Evolutionary conservation across 1,140 invertebrate species (phyloP).

Genomic region (Drosophila navojoa): DNA sequence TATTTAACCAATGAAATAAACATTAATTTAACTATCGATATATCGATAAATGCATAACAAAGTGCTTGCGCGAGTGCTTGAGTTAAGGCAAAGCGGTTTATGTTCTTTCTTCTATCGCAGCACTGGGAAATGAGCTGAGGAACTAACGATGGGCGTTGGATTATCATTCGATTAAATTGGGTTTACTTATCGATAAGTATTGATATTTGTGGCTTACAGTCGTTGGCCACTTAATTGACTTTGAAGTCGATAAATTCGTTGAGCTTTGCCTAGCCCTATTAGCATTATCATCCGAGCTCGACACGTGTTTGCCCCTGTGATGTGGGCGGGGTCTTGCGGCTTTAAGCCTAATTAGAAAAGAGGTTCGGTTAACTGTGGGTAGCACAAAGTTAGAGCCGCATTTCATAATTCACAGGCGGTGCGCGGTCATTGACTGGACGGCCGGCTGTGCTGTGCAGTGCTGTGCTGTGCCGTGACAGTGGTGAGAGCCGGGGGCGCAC

Average conservation of each 20-base stretch:
- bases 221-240: neutral
- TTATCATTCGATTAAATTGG: too few species aligned
- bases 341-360: conserved; percentile 63
- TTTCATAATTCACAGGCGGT: conserved; percentile 64
- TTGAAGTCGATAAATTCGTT: neutral
- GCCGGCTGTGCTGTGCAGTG: neutral
- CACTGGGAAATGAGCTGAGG: too few species aligned
- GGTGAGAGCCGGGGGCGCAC: neutral
- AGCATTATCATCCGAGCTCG: neutral
- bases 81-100: too few species aligned
- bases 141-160: too few species aligned
- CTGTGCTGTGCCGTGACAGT: too few species aligned
- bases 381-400: conserved; percentile 6
- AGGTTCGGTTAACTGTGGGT: conserved; percentile 15
- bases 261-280: neutral
- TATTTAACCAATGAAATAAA: too few species aligned
- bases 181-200: too few species aligned
- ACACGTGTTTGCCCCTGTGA: conserved; percentile 28
- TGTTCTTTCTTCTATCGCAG: too few species aligned
- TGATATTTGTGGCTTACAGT: neutral
- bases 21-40: neutral
- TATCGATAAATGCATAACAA: neutral
- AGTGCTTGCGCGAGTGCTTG: too few species aligned
- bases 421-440: conserved; percentile 34
- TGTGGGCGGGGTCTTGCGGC: conserved; percentile 19